Conservation (phyloP, 2,113 vertebrate species). For the Silurus asotus region DNA sequence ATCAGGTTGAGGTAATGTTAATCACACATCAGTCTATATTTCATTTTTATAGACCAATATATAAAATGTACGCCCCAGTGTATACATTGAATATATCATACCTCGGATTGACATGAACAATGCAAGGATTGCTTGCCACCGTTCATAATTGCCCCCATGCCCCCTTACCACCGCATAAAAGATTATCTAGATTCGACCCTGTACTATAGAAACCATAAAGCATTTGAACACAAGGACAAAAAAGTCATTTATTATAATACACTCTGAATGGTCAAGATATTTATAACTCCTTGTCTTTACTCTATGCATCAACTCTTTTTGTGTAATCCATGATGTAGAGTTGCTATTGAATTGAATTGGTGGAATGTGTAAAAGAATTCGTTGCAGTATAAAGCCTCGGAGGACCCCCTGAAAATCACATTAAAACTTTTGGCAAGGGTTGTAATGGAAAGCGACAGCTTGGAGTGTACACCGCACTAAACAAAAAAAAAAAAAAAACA, state of each 20-base stretch:
- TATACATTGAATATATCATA: too few relatives aligned
- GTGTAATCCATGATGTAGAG: neutral
- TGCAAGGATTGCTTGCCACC: too few relatives aligned
- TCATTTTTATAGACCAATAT: too few relatives aligned
- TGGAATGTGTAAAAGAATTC: conserved; percentile 28
- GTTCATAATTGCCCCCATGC: too few relatives aligned
- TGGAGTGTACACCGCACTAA: neutral
- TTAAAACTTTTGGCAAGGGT: conserved; percentile 8
- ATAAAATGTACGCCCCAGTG: too few relatives aligned
- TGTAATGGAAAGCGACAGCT: conserved; percentile 19
- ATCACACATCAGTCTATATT: too few relatives aligned
- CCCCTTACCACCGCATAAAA: too few relatives aligned
- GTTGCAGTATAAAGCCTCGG: conserved; percentile 2
- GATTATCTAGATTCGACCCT: too few relatives aligned
- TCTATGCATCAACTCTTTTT: neutral
- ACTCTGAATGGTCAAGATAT: neutral
- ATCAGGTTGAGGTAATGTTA: too few relatives aligned
- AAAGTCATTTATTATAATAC: neutral
- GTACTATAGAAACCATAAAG: neutral
- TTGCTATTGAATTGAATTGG: conserved; percentile 31
- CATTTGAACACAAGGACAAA: neutral
- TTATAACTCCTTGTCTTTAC: neutral
- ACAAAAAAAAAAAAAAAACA: neutral
- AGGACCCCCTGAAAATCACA: conserved; percentile 9
- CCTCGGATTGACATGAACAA: too few relatives aligned